These are phyloP conservation scores for Mizuhopecten yessoensis DNA, from an alignment of 1,140 invertebrate species.

Conservation along the genomic window DNA sequence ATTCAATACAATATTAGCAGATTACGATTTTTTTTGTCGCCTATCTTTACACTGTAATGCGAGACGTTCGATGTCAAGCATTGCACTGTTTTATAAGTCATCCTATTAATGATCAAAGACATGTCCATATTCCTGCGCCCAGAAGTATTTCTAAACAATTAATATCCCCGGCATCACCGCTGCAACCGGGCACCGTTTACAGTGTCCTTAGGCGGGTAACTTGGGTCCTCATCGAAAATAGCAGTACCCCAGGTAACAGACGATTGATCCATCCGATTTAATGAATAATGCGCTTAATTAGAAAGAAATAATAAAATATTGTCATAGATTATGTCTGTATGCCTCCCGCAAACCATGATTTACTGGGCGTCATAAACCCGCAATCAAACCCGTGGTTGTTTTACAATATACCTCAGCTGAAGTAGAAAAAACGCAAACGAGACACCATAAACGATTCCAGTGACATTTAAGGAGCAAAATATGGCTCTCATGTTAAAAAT, in stretches of 20 bases:
- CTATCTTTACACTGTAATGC: too few relatives aligned
- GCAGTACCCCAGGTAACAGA: not conserved
- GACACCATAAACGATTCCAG: not conserved
- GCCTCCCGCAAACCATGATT: not conserved
- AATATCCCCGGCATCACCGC: too few relatives aligned
- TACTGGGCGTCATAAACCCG: not conserved
- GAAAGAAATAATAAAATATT: not conserved
- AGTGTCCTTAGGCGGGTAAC: not conserved
- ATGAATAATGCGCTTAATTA: not conserved
- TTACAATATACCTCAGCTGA: not conserved
- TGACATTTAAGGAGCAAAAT: not conserved
- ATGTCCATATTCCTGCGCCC: not conserved
- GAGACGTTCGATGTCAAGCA: too few relatives aligned
- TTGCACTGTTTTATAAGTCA: too few relatives aligned
- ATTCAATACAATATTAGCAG: too few relatives aligned
- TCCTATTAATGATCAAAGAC: not conserved
- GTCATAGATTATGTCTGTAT: not conserved
- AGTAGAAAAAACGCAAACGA: not conserved
- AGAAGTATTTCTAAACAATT: not conserved
- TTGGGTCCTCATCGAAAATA: not conserved
- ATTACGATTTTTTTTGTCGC: too few relatives aligned
- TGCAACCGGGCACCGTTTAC: too few relatives aligned
- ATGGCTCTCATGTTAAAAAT: not conserved
- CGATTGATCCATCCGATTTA: not conserved
- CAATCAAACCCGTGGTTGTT: not conserved